Base-by-base conservation (phyloP, 1,140 invertebrate species). In the Lethrus apterus region DNA sequence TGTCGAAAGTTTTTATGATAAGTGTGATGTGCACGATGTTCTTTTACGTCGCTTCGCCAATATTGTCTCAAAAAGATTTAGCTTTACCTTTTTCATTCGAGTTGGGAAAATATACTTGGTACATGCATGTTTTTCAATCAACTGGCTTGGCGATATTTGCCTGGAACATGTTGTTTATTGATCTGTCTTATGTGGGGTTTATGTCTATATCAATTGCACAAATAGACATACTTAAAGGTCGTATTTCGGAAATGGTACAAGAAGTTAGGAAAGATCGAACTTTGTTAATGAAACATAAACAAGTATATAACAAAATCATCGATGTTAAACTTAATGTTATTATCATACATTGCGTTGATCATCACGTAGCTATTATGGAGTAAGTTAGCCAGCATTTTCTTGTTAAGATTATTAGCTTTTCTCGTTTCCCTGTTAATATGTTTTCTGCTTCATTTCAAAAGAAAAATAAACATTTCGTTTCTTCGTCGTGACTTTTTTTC, bases 151-250 rank as follows among this genome's bases (percentile, higher is more conserved):
- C n/a, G 13, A 10, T 8, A 3, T 21, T 18, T 36, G 23, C 11
- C 19, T 36, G 15, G 34, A n/a, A 10, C 15, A 9, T 10, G 23
- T 9, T 21, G n/a, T 19, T 3, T 36, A n/a, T 19, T 13, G 34
- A 36, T 36, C 8, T 36, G 13, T 36, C 23, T 3, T 36, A n/a
- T 19, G 23, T 36, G 34, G 13, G 18, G 9, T n/a, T 36, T 9
- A 2, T 36, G 9, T 17, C 18, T 2, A n/a, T 21, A 21, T 36
- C 8, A 11, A 36, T 36, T 2, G 34, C 34, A n/a, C 34, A 36
- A 36, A 8, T 36, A 1, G 9, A 36, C 10, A 34, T 34, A 3
- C 11, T 34, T 3, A 18, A 34, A 34, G 11, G 7, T 4, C 15
- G 10, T 17, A 15, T 36, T n/a, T 36, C 19, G 10, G 34, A 36